Conservation (phyloP, 2,113 vertebrate genomes). For the Rhea americana region DNA sequence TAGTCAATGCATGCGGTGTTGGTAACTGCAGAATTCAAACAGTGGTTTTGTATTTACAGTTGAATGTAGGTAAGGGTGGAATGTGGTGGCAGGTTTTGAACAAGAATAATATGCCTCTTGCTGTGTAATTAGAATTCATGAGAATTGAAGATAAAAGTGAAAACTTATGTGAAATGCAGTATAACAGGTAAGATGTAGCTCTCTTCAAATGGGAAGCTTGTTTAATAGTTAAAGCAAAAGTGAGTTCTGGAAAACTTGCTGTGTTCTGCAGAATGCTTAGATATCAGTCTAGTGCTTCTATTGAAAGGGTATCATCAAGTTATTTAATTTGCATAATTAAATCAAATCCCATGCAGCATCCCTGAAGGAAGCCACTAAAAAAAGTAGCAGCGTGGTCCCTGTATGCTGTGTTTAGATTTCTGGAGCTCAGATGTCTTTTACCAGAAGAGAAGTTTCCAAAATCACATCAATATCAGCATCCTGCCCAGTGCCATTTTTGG, state of each 20-base stretch:
- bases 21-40: neutral
- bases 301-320: constrained; percentile 55
- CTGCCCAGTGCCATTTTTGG: neutral
- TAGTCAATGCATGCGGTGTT: neutral
- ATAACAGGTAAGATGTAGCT: neutral
- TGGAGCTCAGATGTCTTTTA: constrained; percentile 23
- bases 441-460: neutral
- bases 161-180: neutral
- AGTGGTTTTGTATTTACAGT: neutral
- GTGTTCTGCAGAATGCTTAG: constrained; percentile 46
- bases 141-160: neutral
- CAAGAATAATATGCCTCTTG: neutral
- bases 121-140: neutral
- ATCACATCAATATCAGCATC: neutral
- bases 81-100: neutral
- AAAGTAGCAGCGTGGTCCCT: constrained; percentile 45
- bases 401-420: constrained; percentile 42
- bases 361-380: constrained; percentile 54
- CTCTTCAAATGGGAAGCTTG: neutral
- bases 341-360: constrained; percentile 59
- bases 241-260: constrained; percentile 29
- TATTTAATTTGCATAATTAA: constrained; percentile 66
- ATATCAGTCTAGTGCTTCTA: constrained; percentile 50
- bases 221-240: constrained; percentile 40
- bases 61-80: neutral